phyloP scores from a whole-genome alignment of 2,888 invertebrate species.

The Oscheius sp. region DNA sequence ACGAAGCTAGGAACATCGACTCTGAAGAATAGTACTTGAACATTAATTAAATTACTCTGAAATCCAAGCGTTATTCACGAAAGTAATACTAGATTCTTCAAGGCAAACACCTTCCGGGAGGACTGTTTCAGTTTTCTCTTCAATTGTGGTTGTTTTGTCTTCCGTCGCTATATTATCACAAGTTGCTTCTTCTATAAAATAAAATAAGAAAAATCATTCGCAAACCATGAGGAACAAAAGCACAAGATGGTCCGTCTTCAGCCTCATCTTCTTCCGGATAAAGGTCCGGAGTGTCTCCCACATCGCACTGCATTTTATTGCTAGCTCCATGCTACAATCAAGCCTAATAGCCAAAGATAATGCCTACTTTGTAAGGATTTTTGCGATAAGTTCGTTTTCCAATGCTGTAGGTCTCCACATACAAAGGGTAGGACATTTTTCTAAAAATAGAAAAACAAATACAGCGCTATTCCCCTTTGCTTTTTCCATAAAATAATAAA shows the following conservation, averaged over 20 bases:
- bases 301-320: neutral
- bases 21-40: too few species aligned
- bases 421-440: conserved; percentile 14
- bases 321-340: neutral
- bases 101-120: neutral
- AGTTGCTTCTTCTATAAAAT: neutral
- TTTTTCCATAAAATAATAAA: too few species aligned
- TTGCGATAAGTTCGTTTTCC: conserved; percentile 8
- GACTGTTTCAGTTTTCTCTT: neutral
- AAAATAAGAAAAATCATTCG: neutral
- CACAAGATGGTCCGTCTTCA: conserved; percentile 23
- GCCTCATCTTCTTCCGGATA: conserved; percentile 25
- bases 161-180: neutral
- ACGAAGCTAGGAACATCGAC: conserved; percentile 14
- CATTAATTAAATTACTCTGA: neutral
- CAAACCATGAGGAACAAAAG: neutral
- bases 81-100: neutral
- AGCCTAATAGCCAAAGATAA: too few species aligned
- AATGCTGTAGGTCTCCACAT: conserved; percentile 5
- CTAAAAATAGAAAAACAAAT: too few species aligned
- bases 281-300: conserved; percentile 25
- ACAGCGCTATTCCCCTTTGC: too few species aligned
- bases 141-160: neutral
- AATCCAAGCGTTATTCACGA: neutral
- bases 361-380: conserved; percentile 23